Base-by-base conservation (phyloP, 2,888 invertebrate species). In the Pimpla rufipes region DNA sequence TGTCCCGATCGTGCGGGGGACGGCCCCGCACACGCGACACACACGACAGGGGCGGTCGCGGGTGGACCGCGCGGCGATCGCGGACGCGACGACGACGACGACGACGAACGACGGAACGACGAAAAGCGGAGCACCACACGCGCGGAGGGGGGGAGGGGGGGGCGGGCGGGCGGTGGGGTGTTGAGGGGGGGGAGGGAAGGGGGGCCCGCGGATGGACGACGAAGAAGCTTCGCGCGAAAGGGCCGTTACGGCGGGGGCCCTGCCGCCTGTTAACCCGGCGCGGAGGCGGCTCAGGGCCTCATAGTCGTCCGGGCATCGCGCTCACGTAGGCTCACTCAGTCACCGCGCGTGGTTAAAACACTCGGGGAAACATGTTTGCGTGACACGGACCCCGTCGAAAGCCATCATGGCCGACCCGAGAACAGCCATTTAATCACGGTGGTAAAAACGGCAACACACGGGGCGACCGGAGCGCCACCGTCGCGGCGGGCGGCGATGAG, bases 331-430 rank as follows among this genome's bases (percentile, higher is more conserved):
- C 91, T 91, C 92, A 93, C 89, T 92, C 91, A 90, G 89, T 91
- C 92, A 90, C 90, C 90, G 88, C 89, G 89, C 91, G 89, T 29
- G 90, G 89, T 90, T 90, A 90, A 90, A 90, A 92, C 91, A 93
- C 92, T 93, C 91, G 85, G 90, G n/a, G 91, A 92, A 92, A 92
- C 93, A 92, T 93, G 91, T 92, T 92, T 91, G 92, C 91, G 90
- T 92, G 91, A 91, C 91, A 93, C 92, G 90, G 89, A 90, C 92
- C 91, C 93, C 91, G 91, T 89, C 92, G 88, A 91, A 92, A 92
- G 93, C 93, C 93, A 93, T 93, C 91, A 93, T 93, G 93, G 93
- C 93, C 92, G 93, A 92, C 92, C 89, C 90, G 29, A 29, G 29
- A 29, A 90, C 92, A 93, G 93, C 92, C 93, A 93, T 93, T 93